Percentiles rank a stretch among this genome's conserved stretches.
phyloP scores from a whole-genome alignment of 2,113 vertebrate genomes.

The Oryzias curvinotus region DNA sequence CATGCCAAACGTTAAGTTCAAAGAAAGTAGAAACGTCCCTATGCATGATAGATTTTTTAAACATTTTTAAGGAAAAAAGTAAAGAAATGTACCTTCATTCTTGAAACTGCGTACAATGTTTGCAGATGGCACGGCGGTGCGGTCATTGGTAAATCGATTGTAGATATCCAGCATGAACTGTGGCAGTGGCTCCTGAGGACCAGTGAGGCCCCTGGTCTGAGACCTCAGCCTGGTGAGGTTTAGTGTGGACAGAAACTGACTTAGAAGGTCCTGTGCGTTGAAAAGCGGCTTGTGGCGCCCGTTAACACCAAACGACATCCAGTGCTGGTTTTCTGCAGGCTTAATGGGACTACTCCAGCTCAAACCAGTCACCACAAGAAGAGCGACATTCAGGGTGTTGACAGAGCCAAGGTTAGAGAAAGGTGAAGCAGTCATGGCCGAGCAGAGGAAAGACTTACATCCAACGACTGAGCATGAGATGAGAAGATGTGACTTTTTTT shows the following conservation, averaged over 20 bases:
- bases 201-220: conserved; percentile 62
- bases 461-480: conserved; percentile 43
- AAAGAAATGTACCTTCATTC: conserved; percentile 87
- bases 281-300: conserved; percentile 79
- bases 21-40: too few species aligned
- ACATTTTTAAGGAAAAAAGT: neutral
- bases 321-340: conserved; percentile 73
- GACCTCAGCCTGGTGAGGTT: conserved; percentile 85
- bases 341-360: conserved; percentile 80
- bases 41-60: too few species aligned
- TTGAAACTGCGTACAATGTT: conserved; percentile 95
- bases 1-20: too few species aligned
- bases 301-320: conserved; percentile 67
- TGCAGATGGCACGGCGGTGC: conserved; percentile 83
- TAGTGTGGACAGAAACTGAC: conserved; percentile 86
- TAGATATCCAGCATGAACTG: conserved; percentile 98
- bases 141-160: conserved; percentile 86
- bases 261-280: conserved; percentile 84
- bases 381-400: conserved; percentile 43
- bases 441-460: conserved; percentile 41
- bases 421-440: conserved; percentile 59
- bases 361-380: conserved; percentile 61
- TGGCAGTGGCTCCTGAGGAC: conserved; percentile 80
- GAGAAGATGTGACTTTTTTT: conserved; percentile 45
- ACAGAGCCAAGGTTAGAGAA: conserved; percentile 45